Base-by-base conservation (phyloP, 2,888 invertebrate species). In the Lithophane ornitopus region DNA sequence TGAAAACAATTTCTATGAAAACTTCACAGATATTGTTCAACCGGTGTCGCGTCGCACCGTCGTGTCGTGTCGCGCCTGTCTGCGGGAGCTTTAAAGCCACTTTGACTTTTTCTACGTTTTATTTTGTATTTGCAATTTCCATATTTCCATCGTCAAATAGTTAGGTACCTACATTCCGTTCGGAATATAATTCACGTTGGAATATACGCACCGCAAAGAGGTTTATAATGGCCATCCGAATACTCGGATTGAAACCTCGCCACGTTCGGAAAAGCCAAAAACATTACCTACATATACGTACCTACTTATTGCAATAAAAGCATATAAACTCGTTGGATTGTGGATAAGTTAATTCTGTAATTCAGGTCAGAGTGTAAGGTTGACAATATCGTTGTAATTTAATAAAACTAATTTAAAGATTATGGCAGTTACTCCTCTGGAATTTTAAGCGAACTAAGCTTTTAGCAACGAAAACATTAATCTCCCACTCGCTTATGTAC, bases 391-490 rank as follows among this genome's bases (percentile, higher is more conserved):
- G n/a, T 49, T 28, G 2, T 54, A 22, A 22, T 41, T 41, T 14
- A 58, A 44, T 11, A 26, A 46, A n/a, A 16, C 19, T 3, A n/a
- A n/a, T n/a, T n/a, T n/a, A 9, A 28, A 28, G 7, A 39, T 56
- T 58, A 41, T 39, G n/a, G 22, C 3, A 56, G 22, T 56, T 65
- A 65, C 44, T 46, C 16, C 22, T 46, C 3, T 12, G 7, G 16
- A 41, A 14, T 46, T 44, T 67, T 73, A 52, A 46, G 62, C 34
- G n/a, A 63, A 72, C 52, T n/a, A 54, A 63, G 62, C 62, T 70
- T 59, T 74, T 75, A 77, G 28, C 65, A 62, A 68, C 62, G 46
- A 85, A 76, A 82, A 82, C 75, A 75, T 85, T 74, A 76, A 76
- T 76, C 72, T 70, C 63, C 61, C 46, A 68, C 67, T 71, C 73